Evolutionary conservation across 2,888 invertebrate species (phyloP).

Genomic region (Habroteleia sp.): DNA sequence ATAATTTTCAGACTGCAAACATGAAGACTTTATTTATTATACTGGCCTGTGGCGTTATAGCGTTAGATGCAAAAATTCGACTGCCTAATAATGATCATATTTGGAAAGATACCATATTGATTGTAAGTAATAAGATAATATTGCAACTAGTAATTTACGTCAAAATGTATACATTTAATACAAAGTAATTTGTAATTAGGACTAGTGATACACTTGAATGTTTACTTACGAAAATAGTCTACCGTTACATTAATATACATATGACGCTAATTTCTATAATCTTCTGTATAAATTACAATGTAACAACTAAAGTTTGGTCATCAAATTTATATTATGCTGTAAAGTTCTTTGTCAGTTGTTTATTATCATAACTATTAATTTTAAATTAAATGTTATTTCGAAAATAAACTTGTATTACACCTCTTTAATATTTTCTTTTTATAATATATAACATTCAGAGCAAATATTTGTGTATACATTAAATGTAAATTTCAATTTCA

Average conservation of each 20-base stretch:
- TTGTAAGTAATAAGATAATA: constrained; percentile 27
- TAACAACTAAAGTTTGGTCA: constrained; percentile 20
- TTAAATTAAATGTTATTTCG: constrained; percentile 13
- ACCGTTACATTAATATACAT: background rate
- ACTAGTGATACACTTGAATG: background rate
- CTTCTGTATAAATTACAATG: constrained; percentile 16
- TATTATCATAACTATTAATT: background rate
- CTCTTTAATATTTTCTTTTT: background rate
- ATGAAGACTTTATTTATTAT: constrained; percentile 34
- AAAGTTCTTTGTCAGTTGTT: constrained; percentile 6
- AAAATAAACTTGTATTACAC: constrained; percentile 5
- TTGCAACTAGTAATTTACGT: no score
- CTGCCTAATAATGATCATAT: constrained; percentile 29
- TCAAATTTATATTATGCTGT: constrained; percentile 22
- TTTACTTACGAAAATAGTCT: background rate
- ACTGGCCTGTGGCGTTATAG: constrained; percentile 7
- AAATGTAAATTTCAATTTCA: no score
- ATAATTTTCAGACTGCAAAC: constrained; percentile 13
- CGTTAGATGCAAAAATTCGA: constrained; percentile 22
- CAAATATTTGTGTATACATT: no score
- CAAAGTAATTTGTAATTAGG: background rate
- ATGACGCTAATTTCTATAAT: constrained; percentile 1
- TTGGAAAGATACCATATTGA: constrained; percentile 21
- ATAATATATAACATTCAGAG: no score
- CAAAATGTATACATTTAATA: background rate